Conservation (phyloP, 1,140 invertebrate genomes). For the Popillia japonica region DNA sequence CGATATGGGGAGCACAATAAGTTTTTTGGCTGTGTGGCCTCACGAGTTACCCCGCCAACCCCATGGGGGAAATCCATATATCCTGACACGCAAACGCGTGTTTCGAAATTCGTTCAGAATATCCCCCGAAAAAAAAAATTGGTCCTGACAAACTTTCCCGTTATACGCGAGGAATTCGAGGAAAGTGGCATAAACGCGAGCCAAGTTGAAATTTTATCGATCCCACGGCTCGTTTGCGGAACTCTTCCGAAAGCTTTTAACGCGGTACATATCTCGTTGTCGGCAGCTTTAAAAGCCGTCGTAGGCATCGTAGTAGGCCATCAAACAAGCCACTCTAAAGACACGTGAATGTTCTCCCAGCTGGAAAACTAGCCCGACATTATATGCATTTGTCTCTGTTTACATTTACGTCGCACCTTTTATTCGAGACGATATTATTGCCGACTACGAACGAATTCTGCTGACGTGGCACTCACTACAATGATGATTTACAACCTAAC, state of each 20-base stretch:
- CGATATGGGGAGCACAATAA: no score
- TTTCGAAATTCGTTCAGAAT: no score
- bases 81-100: no score
- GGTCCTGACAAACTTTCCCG: no score
- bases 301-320: neutral
- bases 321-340: conserved; percentile 10
- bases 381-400: neutral
- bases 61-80: no score
- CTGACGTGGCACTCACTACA: no score
- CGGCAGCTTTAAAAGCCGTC: neutral
- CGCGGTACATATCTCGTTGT: neutral
- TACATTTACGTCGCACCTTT: neutral
- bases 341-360: neutral
- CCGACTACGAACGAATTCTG: no score
- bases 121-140: no score
- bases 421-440: no score
- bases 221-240: neutral
- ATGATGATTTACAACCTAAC: no score
- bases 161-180: neutral
- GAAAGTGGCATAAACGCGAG: conserved; percentile 2
- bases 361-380: neutral
- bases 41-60: no score
- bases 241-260: conserved; percentile 10
- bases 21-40: no score
- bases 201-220: neutral